phyloP scores from a whole-genome alignment of 2,888 invertebrate species.

The Polylopha cassiicola region DNA sequence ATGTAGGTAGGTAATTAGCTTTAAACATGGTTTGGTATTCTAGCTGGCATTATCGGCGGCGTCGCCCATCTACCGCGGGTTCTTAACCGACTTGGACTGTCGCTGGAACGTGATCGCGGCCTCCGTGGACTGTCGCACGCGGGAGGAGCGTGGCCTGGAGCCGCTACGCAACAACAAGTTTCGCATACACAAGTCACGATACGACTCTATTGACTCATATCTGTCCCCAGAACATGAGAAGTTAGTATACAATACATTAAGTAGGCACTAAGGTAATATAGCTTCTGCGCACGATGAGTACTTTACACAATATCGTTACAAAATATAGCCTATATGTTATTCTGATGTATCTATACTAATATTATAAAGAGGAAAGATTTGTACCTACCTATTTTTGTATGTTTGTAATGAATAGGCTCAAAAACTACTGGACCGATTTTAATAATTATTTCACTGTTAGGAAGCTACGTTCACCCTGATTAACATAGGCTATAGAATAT shows the following conservation, averaged over 20 bases:
- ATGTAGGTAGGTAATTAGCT: no score
- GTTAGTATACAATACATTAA: constrained; percentile 41
- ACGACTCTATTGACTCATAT: constrained; percentile 98
- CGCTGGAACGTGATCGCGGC: constrained; percentile 98
- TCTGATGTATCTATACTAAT: no score
- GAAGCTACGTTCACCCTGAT: no score
- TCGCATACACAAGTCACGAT: constrained; percentile 94
- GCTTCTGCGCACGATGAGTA: no score
- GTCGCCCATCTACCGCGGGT: constrained; percentile 95
- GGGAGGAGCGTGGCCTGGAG: constrained; percentile 90
- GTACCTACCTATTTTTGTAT: no score
- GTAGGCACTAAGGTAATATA: neutral
- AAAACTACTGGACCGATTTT: no score
- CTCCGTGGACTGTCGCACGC: constrained; percentile 96
- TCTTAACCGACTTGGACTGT: constrained; percentile 96
- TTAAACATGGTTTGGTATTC: constrained; percentile 26
- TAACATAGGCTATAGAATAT: no score
- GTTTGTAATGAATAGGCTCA: no score
- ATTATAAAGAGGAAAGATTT: no score
- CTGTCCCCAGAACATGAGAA: constrained; percentile 91
- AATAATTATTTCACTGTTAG: no score
- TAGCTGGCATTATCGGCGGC: constrained; percentile 97
- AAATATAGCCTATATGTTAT: no score
- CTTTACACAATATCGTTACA: no score
- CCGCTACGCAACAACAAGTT: constrained; percentile 86